phyloP scores from a whole-genome alignment of 2,888 invertebrate species.

The Pachymerium ferrugineum region DNA sequence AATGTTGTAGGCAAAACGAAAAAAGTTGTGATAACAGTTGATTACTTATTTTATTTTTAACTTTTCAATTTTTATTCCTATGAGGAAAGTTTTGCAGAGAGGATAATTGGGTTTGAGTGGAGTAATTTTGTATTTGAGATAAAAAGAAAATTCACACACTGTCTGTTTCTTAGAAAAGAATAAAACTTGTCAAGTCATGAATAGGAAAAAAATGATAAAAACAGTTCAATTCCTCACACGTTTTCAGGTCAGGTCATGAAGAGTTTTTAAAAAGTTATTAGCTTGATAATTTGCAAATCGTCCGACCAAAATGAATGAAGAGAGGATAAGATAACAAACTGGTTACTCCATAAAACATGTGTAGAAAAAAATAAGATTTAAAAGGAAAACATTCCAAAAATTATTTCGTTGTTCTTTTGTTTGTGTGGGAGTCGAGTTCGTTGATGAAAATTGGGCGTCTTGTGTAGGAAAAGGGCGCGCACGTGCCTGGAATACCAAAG shows the following conservation, averaged over 20 bases:
- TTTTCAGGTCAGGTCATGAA: constrained; percentile 19
- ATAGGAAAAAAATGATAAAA: constrained; percentile 22
- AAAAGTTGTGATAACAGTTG: constrained; percentile 10
- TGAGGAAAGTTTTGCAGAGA: constrained; percentile 4
- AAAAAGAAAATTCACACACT: constrained; percentile 23
- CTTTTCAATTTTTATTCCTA: not conserved
- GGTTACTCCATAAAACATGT: not conserved
- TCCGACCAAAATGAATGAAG: not conserved
- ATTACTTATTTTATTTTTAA: constrained; percentile 24
- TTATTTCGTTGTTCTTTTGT: constrained; percentile 1
- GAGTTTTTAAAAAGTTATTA: constrained; percentile 27
- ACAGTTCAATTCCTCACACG: constrained; percentile 22
- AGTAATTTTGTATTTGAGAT: constrained; percentile 11
- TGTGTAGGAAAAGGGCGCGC: constrained; percentile 8
- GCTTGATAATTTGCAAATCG: constrained; percentile 27
- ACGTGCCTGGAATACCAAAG: constrained; percentile 17
- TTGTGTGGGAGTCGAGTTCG: not conserved
- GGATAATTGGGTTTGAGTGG: not conserved
- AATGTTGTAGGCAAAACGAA: constrained; percentile 27
- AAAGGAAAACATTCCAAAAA: not conserved
- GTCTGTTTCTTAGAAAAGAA: constrained; percentile 7
- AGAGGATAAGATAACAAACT: not conserved
- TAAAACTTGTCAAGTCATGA: constrained; percentile 27
- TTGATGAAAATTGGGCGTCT: constrained; percentile 24
- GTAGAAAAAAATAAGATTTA: not conserved